These are phyloP conservation scores for Melanotaenia pygmaea DNA, from an alignment of 2,797 vertebrate genomes.

Conservation along the genomic window DNA sequence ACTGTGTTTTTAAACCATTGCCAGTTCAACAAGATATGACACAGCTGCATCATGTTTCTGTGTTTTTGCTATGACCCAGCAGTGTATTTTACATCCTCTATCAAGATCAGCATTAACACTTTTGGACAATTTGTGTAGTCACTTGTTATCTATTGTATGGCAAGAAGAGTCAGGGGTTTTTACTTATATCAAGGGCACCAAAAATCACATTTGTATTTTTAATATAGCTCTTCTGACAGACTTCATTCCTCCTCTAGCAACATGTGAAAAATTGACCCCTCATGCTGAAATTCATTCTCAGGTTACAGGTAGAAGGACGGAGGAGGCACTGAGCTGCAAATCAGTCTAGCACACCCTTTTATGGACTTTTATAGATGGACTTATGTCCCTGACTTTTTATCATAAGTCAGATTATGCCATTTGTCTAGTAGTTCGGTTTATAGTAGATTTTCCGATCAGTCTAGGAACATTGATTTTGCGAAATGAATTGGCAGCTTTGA, in stretches of 20 bases:
- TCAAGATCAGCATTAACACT: no score
- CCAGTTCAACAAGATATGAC: neutral
- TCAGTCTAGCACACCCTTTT: neutral
- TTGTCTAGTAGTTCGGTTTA: neutral
- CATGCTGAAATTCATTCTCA: neutral
- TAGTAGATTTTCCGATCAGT: neutral
- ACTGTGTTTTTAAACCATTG: neutral
- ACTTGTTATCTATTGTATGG: no score
- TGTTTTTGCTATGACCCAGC: neutral
- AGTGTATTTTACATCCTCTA: no score
- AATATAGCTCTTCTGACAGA: neutral
- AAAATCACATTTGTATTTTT: neutral
- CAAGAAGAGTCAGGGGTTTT: no score
- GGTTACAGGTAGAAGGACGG: neutral
- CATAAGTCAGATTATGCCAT: neutral
- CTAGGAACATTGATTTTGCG: neutral
- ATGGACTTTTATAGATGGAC: neutral
- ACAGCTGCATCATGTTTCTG: neutral
- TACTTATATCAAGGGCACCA: neutral
- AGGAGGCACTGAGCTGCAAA: neutral
- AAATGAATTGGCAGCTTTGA: slow-evolving; percentile 7
- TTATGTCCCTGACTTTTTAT: neutral
- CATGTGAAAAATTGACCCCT: neutral
- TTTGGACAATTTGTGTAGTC: no score
- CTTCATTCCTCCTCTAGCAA: neutral